phyloP scores from a whole-genome alignment of 2,888 invertebrate species.

The Dasypogon diadema region DNA sequence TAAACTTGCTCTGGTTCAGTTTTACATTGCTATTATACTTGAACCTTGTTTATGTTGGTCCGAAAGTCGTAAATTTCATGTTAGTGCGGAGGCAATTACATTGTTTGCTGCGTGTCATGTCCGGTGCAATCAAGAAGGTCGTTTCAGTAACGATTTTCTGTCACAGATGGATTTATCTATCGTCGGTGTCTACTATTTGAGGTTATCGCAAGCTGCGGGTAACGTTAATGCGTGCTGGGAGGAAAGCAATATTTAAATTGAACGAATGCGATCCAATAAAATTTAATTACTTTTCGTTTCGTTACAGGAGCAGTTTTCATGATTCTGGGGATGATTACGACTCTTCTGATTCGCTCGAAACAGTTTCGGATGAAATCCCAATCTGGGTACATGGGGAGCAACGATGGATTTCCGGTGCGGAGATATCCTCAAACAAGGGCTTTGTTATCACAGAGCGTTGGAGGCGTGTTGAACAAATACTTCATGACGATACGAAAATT shows the following conservation, averaged over 20 bases:
- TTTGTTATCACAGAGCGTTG: constrained; percentile 80
- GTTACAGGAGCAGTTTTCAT: constrained; percentile 25
- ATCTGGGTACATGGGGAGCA: constrained; percentile 82
- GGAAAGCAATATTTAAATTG: not conserved
- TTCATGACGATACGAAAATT: constrained; percentile 77
- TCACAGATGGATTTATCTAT: constrained; percentile 41
- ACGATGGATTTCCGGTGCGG: constrained; percentile 84
- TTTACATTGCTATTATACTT: not conserved
- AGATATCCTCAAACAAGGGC: constrained; percentile 71
- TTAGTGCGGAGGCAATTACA: constrained; percentile 32
- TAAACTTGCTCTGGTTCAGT: constrained; percentile 15
- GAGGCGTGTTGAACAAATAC: constrained; percentile 79
- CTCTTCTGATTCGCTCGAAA: constrained; percentile 62
- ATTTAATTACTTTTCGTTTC: constrained; percentile 21
- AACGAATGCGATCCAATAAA: constrained; percentile 6
- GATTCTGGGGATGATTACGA: constrained; percentile 58
- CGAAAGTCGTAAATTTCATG: constrained; percentile 39
- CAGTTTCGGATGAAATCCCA: constrained; percentile 74
- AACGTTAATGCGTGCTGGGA: not conserved
- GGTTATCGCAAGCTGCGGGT: not conserved
- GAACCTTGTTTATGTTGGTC: not conserved
- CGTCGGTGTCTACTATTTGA: not conserved
- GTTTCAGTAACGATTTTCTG: constrained; percentile 55
- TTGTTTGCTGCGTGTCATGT: constrained; percentile 51
- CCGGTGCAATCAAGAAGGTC: constrained; percentile 55